Base-by-base conservation (phyloP, 2,888 invertebrate genomes). In the Eupelmus urozonus region DNA sequence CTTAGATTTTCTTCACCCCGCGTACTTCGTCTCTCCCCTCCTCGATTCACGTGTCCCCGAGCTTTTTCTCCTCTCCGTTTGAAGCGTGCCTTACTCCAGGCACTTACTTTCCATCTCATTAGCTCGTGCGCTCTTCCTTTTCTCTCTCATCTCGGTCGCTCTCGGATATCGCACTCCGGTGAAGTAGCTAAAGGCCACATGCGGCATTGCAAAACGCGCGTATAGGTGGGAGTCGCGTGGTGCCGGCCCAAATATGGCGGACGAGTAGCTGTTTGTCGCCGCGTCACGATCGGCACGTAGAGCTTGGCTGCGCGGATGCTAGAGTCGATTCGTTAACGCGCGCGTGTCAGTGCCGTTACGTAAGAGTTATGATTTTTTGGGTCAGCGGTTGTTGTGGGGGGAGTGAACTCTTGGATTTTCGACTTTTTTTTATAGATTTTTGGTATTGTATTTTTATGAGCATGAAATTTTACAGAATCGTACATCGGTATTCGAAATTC, bases 61-160 rank as follows among this genome's bases (percentile, higher is more conserved):
- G 20, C 27, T 45, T n/a, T 7, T 25, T 20, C 5, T 42, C 42
- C 45, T n/a, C 11, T 16, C 45, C 45, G 13, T 45, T 16, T 45
- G 16, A 45, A 45, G 16, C 16, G 13, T 45, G 2, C 16, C 9
- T 7, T 16, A 9, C 45, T 9, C n/a, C n/a, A n/a, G n/a, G n/a
- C 45, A 59, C 70, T 69, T 70, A 70, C 70, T 73, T 73, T 73
- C 65, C 65, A 73, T 73, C 73, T 73, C 73, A 63, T 63, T 65
- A 73, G 65, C 29, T 73, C 45, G 5, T 20, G 18, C 82, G 80
- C 78, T 69, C 80, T 72, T 74, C 71, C 80, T 73, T 57, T 20
- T 42, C 25, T 25, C 59, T 70, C 42, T 11, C 42, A 23, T 40
- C 4, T 60, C 20, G 5, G 25, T 34, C 34, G n/a, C n/a, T 34